A percentile compares a stretch with the other conserved stretches of the same genome.
These are phyloP conservation scores for Eutrigla gurnardus DNA, from an alignment of 2,797 vertebrate species.

Conservation along the genomic window DNA sequence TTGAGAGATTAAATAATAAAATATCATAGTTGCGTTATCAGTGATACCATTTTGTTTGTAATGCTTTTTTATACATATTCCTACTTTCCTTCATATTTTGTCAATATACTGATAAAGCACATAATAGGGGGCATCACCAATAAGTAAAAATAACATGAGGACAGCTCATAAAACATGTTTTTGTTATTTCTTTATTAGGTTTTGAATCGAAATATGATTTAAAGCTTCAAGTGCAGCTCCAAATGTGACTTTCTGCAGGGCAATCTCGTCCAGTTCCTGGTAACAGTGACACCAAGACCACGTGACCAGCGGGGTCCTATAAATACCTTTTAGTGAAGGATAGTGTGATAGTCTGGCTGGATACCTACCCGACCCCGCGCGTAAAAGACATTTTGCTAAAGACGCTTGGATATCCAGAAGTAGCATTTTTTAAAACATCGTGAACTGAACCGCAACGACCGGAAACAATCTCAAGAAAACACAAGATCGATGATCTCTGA, in stretches of 20 bases:
- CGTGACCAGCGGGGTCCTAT: conserved; percentile 82
- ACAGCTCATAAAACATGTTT: not conserved
- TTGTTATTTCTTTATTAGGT: not conserved
- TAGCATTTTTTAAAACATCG: conserved; percentile 46
- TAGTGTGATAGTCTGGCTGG: conserved; percentile 80
- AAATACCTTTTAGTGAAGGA: conserved; percentile 83
- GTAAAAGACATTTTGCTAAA: conserved; percentile 64
- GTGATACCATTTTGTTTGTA: not conserved
- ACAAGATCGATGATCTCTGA: conserved; percentile 35
- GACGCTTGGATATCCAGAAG: conserved; percentile 56
- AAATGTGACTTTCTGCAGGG: conserved; percentile 38
- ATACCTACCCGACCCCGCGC: conserved; percentile 73
- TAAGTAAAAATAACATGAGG: not conserved
- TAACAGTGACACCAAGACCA: conserved; percentile 79
- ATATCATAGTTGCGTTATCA: not conserved
- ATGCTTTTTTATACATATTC: too few species aligned
- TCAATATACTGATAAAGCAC: not conserved
- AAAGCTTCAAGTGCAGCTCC: not conserved
- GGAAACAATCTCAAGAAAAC: conserved; percentile 30
- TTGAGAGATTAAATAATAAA: not conserved
- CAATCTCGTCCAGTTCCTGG: conserved; percentile 76
- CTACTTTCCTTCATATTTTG: not conserved
- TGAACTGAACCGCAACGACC: conserved; percentile 17
- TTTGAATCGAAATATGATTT: not conserved
- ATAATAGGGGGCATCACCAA: not conserved